phyloP scores from a whole-genome alignment of 2,888 invertebrate genomes.

The Dryadula phaetusa region DNA sequence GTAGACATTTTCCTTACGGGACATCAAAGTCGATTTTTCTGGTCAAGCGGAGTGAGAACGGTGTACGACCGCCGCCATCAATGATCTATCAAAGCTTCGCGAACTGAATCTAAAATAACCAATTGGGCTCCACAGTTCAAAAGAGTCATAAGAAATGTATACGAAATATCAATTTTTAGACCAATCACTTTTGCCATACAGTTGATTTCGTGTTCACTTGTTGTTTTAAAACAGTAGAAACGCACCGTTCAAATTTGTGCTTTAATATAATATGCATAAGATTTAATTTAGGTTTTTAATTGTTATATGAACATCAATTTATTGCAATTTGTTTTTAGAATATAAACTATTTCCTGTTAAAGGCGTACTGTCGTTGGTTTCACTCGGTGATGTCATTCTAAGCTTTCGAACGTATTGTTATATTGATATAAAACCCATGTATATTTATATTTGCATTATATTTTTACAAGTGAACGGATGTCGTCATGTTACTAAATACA shows the following conservation, averaged over 20 bases:
- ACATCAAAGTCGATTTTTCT: conserved; percentile 56
- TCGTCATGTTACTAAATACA: conserved; percentile 29
- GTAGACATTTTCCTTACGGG: conserved; percentile 32
- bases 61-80: conserved; percentile 62
- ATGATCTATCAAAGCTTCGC: conserved; percentile 79
- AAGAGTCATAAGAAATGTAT: conserved; percentile 64
- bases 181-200: conserved; percentile 67
- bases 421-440: conserved; percentile 49
- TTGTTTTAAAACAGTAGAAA: conserved; percentile 31
- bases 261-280: conserved; percentile 41
- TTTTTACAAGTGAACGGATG: conserved; percentile 33
- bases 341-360: conserved; percentile 81
- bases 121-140: conserved; percentile 67
- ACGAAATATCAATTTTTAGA: conserved; percentile 70
- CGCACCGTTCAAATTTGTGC: conserved; percentile 25
- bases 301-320: conserved; percentile 53
- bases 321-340: conserved; percentile 74
- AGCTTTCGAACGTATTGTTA: conserved; percentile 58
- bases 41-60: conserved; percentile 73
- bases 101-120: conserved; percentile 78
- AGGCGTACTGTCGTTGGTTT: conserved; percentile 69
- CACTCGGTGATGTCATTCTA: conserved; percentile 71
- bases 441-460: conserved; percentile 33
- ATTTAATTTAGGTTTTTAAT: conserved; percentile 47
- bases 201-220: conserved; percentile 56